These are phyloP conservation scores for Trachops cirrhosus DNA, from an alignment of 2,797 vertebrate species.

Conservation along the genomic window DNA sequence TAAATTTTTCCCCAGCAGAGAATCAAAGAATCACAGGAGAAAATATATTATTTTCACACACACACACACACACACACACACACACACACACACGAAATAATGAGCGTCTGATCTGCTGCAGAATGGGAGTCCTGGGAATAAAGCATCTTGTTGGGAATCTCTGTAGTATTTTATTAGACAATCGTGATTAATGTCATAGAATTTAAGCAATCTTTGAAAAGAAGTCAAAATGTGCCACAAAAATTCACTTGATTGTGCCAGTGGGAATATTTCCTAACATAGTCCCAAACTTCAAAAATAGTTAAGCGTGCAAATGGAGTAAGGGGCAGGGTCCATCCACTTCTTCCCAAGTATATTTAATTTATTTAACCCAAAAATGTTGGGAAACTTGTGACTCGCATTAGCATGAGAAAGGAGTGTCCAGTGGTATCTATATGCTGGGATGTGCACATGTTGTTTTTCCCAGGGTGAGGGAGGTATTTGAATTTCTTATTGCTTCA, in stretches of 20 bases:
- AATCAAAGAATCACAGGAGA: conserved; percentile 6
- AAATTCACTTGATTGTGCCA: conserved; percentile 83
- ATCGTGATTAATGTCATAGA: conserved; percentile 82
- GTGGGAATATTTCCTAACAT: conserved; percentile 85
- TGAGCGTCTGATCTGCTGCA: conserved; percentile 75
- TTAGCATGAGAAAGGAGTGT: conserved; percentile 72
- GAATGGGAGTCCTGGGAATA: conserved; percentile 79
- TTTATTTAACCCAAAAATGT: conserved; percentile 75
- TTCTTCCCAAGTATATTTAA: conserved; percentile 79
- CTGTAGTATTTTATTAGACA: conserved; percentile 80
- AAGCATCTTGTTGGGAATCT: conserved; percentile 81
- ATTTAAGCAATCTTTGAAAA: conserved; percentile 83
- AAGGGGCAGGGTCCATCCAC: conserved; percentile 67
- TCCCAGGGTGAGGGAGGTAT: conserved; percentile 59
- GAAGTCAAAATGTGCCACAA: conserved; percentile 85
- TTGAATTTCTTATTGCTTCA: conserved; percentile 70
- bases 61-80: not conserved
- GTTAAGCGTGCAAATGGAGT: conserved; percentile 76
- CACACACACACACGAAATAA: not conserved
- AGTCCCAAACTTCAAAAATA: conserved; percentile 82
- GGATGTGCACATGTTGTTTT: conserved; percentile 44
- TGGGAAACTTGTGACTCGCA: conserved; percentile 78
- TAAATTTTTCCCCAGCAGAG: conserved; percentile 42
- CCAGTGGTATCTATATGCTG: conserved; percentile 68
- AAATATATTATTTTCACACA: conserved; percentile 15